Evolutionary conservation across 2,888 invertebrate genomes (phyloP).

Genomic region (Cantharis rufa): DNA sequence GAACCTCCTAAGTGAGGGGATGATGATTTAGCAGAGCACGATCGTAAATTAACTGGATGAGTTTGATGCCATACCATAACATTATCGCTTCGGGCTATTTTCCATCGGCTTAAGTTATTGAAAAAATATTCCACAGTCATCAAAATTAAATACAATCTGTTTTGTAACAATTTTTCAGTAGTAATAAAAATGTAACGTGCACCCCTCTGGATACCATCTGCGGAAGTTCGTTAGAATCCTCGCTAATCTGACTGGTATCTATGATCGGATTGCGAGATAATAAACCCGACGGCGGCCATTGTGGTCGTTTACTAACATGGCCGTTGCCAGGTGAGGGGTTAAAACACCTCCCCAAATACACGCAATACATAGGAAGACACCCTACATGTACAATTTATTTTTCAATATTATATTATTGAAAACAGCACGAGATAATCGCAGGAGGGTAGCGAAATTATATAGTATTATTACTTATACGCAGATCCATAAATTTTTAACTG

Average conservation of each 20-base stretch:
- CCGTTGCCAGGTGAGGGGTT: slow-evolving; percentile 54
- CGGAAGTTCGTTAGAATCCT: slow-evolving; percentile 58
- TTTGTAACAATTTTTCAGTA: neutral
- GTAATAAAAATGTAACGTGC: slow-evolving; percentile 20
- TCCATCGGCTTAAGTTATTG: neutral
- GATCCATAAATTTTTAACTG: neutral
- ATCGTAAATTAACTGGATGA: slow-evolving; percentile 13
- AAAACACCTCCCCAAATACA: slow-evolving; percentile 43
- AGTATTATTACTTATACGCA: neutral
- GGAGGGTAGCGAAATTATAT: slow-evolving; percentile 4
- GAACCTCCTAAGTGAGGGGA: slow-evolving; percentile 16
- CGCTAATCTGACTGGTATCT: slow-evolving; percentile 54
- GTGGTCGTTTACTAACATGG: slow-evolving; percentile 52
- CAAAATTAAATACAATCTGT: neutral
- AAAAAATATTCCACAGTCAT: neutral
- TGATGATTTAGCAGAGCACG: neutral
- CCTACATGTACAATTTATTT: slow-evolving; percentile 35
- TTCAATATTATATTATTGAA: slow-evolving; percentile 14
- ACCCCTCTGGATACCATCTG: slow-evolving; percentile 51
- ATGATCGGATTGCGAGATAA: slow-evolving; percentile 35
- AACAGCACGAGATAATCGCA: slow-evolving; percentile 29
- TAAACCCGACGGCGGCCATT: slow-evolving; percentile 50
- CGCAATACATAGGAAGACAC: slow-evolving; percentile 27
- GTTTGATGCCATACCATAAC: slow-evolving; percentile 20
- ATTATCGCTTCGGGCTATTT: slow-evolving; percentile 15